phyloP scores from a whole-genome alignment of 1,140 invertebrate genomes.

The Platorchestia sp. region DNA sequence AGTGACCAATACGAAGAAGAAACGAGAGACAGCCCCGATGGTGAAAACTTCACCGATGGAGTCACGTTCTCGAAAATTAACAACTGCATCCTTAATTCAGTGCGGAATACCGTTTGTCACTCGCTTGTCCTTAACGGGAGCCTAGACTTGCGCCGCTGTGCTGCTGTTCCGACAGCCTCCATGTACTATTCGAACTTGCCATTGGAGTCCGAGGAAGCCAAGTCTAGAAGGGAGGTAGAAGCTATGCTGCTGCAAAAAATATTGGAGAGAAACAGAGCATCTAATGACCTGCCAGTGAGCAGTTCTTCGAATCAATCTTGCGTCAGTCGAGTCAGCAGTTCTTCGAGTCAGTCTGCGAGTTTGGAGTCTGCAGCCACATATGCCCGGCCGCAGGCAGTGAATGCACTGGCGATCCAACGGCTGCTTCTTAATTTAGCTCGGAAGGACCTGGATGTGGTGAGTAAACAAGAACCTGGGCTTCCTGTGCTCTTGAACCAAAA shows the following conservation, averaged over 20 bases:
- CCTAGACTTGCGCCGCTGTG: neutral
- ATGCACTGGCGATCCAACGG: neutral
- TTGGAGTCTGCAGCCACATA: neutral
- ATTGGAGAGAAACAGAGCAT: neutral
- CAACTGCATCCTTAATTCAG: neutral
- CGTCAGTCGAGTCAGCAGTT: no score
- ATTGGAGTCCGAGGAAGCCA: slow-evolving; percentile 15
- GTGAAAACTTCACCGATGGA: neutral
- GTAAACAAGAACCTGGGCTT: neutral
- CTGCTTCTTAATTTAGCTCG: neutral
- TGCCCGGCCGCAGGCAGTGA: neutral
- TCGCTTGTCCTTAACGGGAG: neutral
- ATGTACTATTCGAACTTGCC: slow-evolving; percentile 49
- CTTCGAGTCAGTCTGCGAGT: neutral
- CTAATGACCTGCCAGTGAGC: neutral
- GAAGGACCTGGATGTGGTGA: neutral
- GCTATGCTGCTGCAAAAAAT: neutral
- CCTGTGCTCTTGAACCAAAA: neutral
- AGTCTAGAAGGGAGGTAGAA: slow-evolving; percentile 1
- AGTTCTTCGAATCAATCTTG: neutral
- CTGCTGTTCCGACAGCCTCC: slow-evolving; percentile 18
- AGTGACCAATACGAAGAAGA: neutral
- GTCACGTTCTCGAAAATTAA: slow-evolving; percentile 37
- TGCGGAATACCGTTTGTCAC: neutral
- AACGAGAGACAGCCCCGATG: neutral